Percentiles rank a stretch among this genome's conserved stretches.
Evolutionary conservation across 23 tunicate species (phyloP).

Genomic region (Halocynthia aurantium): DNA sequence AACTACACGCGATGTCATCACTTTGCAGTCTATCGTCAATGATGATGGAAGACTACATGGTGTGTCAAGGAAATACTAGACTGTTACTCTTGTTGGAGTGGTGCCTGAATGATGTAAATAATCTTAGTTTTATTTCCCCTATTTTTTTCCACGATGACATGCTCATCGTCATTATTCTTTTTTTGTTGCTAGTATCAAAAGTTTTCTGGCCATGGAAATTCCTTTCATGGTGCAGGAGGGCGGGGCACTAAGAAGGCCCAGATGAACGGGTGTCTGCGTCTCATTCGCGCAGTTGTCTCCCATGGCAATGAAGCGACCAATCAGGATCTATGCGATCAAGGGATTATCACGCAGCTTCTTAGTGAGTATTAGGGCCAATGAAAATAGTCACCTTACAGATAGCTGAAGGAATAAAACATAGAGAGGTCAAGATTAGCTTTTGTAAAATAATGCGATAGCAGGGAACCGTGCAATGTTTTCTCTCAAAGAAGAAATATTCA

Average conservation of each 20-base stretch:
- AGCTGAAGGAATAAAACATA: too few species aligned
- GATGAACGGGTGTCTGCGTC: slow-evolving; percentile 66
- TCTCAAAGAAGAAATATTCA: too few species aligned
- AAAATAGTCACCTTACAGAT: too few species aligned
- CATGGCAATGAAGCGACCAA: slow-evolving; percentile 36
- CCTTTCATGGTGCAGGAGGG: slow-evolving; percentile 75
- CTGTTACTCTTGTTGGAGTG: slow-evolving; percentile 76
- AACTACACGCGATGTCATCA: slow-evolving; percentile 81
- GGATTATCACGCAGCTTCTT: slow-evolving; percentile 56
- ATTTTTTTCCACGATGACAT: neutral
- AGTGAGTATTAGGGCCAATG: slow-evolving; percentile 23
- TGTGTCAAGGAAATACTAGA: slow-evolving; percentile 79
- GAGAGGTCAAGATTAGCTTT: too few species aligned
- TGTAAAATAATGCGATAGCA: too few species aligned
- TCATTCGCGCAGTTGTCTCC: slow-evolving; percentile 63
- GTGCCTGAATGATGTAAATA: slow-evolving; percentile 52
- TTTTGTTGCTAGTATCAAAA: slow-evolving; percentile 28
- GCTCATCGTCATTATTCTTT: neutral
- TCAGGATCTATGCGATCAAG: slow-evolving; percentile 87
- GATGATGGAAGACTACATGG: slow-evolving; percentile 75
- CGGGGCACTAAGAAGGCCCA: slow-evolving; percentile 89
- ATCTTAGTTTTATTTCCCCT: neutral
- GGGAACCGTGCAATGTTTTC: too few species aligned
- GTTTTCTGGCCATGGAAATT: slow-evolving; percentile 78
- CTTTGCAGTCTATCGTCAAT: slow-evolving; percentile 43